Evolutionary conservation across 1,140 invertebrate species (phyloP), one percentile per base, ranked within the genome.

Genomic region (Harpegnathos saltator): DNA sequence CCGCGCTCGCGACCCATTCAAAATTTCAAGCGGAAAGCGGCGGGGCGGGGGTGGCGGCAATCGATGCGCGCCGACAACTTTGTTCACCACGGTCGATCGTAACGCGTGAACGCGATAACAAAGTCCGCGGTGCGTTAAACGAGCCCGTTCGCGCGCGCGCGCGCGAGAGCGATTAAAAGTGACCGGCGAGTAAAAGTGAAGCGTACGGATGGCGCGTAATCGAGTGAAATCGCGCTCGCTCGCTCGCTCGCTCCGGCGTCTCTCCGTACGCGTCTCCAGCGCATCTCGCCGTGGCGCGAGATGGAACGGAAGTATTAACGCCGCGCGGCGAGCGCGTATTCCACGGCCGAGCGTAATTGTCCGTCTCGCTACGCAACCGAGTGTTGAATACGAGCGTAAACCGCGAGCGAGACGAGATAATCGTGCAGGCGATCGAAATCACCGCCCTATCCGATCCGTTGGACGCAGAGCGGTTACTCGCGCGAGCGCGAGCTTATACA

Each of bases 121-220:
- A 33, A 3, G 1, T 5, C 29, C 29, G 29, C 29, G 29, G 29
- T 33, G 29, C 29, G 29, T 58, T n/a, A 5, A 24, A 58, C 3
- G 9, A 19, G n/a, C 56, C 56, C 56, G n/a, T n/a, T n/a, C n/a
- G n/a, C n/a, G n/a, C n/a, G n/a, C n/a, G n/a, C n/a, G n/a, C n/a
- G 56, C 1, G 29, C 29, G 29, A 33, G 29, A 33, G 24, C 24
- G 56, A 58, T 58, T 44, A 1, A 7, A 1, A n/a, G n/a, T 9
- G 33, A 56, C 75, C 38, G 73, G 14, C 54, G 66, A 85, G 80
- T 84, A 86, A 90, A 85, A 91, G 89, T 88, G 77, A 90, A 84
- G 72, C 59, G 11, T 22, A n/a, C 11, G 63, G n/a, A 1, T 22
- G 50, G 56, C 48, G 12, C n/a, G n/a, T 22, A 77, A 82, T 86